Percentiles rank a stretch among this genome's conserved stretches.
phyloP scores from a whole-genome alignment of 2,797 vertebrate genomes.

The Danio choprae region DNA sequence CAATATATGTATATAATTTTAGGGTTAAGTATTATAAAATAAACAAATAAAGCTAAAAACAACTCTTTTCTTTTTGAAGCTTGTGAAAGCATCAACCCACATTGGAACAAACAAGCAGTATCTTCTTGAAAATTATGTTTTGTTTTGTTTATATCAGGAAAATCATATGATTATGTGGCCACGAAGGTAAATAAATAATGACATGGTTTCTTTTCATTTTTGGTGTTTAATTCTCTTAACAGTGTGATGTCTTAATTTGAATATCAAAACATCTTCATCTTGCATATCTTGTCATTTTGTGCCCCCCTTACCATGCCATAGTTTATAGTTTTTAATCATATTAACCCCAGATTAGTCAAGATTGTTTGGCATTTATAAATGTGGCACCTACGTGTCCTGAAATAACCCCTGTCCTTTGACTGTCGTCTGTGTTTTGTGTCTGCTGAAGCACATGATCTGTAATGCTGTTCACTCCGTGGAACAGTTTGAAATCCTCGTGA shows the following conservation, averaged over 20 bases:
- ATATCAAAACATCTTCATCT: conserved; percentile 4
- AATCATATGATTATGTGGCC: no score
- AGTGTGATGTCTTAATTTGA: background rate
- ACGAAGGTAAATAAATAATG: background rate
- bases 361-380: background rate
- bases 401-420: background rate
- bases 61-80: no score
- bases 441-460: conserved; percentile 27
- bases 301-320: background rate
- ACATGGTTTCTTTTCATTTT: background rate
- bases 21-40: no score
- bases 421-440: background rate
- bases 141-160: no score
- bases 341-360: background rate
- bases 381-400: background rate
- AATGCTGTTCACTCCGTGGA: background rate
- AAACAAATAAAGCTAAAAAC: no score
- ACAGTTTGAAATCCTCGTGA: background rate
- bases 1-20: no score
- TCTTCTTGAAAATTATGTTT: no score
- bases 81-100: no score
- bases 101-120: no score
- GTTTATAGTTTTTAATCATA: background rate
- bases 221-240: background rate
- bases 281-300: background rate